phyloP scores from a whole-genome alignment of 2,113 vertebrate genomes.

The Tenrec ecaudatus region DNA sequence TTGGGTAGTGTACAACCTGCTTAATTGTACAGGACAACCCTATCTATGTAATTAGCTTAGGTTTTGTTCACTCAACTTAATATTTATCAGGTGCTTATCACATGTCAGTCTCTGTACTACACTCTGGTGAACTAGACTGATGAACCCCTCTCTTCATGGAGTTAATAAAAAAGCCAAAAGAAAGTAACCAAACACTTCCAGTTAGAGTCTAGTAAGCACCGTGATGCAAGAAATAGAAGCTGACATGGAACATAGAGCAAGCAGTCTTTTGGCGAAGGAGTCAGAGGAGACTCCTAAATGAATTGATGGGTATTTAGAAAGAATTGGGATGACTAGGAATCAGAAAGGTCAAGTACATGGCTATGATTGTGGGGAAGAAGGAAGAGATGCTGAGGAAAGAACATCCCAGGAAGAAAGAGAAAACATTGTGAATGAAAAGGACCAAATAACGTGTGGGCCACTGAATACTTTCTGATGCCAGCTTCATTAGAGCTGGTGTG shows the following conservation, averaged over 20 bases:
- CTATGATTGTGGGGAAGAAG: not conserved
- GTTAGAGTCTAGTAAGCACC: not conserved
- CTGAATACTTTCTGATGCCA: not conserved
- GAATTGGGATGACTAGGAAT: not conserved
- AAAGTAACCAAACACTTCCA: not conserved
- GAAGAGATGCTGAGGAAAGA: not conserved
- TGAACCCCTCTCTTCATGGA: conserved; percentile 2
- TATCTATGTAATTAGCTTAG: conserved; percentile 30
- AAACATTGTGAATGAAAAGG: not conserved
- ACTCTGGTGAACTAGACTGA: conserved; percentile 1
- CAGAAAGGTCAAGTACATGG: not conserved
- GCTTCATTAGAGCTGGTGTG: not conserved
- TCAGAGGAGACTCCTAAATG: not conserved
- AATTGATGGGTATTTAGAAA: conserved; percentile 29
- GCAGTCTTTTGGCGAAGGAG: not conserved
- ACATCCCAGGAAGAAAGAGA: not conserved
- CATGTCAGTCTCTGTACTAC: not conserved
- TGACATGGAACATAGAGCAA: not conserved
- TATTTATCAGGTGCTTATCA: conserved; percentile 20
- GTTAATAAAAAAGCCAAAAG: conserved; percentile 10
- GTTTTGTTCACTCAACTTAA: not conserved
- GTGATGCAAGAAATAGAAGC: not conserved
- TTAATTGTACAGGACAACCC: not conserved
- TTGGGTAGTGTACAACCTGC: conserved; percentile 4
- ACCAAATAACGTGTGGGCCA: not conserved